Base-by-base conservation (phyloP, 64 coral and sea anemone genomes). In the Orbicella faveolata region DNA sequence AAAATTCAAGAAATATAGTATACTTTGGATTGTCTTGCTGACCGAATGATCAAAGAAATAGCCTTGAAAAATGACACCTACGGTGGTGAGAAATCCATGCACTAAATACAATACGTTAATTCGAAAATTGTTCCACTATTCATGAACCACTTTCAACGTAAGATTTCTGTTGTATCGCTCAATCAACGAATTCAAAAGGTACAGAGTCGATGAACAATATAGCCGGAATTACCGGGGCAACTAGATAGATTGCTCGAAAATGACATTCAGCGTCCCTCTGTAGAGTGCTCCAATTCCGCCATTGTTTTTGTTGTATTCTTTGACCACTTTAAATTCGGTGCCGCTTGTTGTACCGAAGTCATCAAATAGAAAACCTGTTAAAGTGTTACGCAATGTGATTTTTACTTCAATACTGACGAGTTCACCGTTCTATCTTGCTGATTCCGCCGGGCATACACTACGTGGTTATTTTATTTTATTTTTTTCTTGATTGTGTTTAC, bases 221-320 rank as follows among this genome's bases (percentile, higher is more conserved):
- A 36, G 30, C 33, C 61, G 80, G 80, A 83, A 67, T 65, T 41
- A 83, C 61, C 63, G 21, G 39, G 34, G 63, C 34, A 83, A 67
- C 62, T 35, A 64, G 79, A 81, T 26, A 63, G 79, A 81, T 81
- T 63, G 55, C 79, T 36, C 52, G 26, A 67, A 83, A 67, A 83
- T 83, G 34, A 36, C n/a, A 48, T 48, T 48, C 44, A 18, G 78
- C 35, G 80, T 36, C 63, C 13, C 23, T 36, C 37, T 67, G 20
- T 37, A 30, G 18, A 44, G 61, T 1, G 7, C 61, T 67, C 63
- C 36, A 41, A n/a, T 83, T 51, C 5, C 44, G 39, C 19, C 20
- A 52, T 78, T 52, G 75, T 78, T 6, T 78, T 19, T 78, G 18
- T 77, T 20, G 35, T 77, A 18, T 1, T 48, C 35, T 77, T 78